These are phyloP conservation scores for Trachymyrmex septentrionalis DNA, from an alignment of 1,140 invertebrate species.

Conservation along the genomic window DNA sequence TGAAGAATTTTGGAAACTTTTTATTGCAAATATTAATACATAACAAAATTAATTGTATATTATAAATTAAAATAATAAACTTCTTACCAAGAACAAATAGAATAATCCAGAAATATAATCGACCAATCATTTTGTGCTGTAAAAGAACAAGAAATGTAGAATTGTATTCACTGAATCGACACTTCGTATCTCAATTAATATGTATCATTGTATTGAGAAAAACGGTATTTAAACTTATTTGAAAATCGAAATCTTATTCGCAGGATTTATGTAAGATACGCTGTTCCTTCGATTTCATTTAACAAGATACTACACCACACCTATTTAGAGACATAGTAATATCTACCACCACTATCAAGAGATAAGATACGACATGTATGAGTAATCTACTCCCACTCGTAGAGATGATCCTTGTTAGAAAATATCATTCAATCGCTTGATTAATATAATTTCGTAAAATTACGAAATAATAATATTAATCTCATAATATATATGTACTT, in stretches of 20 bases:
- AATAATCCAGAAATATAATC: conserved; percentile 42
- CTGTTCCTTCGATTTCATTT: conserved; percentile 50
- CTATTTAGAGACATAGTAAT: conserved; percentile 78
- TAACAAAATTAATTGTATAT: neutral
- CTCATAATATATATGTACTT: too few species aligned
- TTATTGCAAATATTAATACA: neutral
- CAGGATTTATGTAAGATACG: conserved; percentile 5
- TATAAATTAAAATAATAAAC: conserved; percentile 23
- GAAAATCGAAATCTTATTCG: neutral
- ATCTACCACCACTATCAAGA: conserved; percentile 82
- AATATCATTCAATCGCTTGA: neutral
- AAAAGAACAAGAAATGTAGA: neutral
- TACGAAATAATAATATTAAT: neutral
- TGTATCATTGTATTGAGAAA: neutral
- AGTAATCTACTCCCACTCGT: conserved; percentile 76
- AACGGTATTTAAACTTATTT: neutral
- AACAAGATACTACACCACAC: conserved; percentile 80
- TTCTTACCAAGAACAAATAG: conserved; percentile 42
- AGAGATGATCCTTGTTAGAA: conserved; percentile 42
- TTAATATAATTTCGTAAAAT: conserved; percentile 33
- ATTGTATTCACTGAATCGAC: neutral
- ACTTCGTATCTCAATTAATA: neutral
- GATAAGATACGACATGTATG: conserved; percentile 82
- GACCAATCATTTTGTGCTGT: conserved; percentile 29
- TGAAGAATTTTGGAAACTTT: neutral